phyloP scores from a whole-genome alignment of 1,140 invertebrate species.

The Brachionus calyciflorus region DNA sequence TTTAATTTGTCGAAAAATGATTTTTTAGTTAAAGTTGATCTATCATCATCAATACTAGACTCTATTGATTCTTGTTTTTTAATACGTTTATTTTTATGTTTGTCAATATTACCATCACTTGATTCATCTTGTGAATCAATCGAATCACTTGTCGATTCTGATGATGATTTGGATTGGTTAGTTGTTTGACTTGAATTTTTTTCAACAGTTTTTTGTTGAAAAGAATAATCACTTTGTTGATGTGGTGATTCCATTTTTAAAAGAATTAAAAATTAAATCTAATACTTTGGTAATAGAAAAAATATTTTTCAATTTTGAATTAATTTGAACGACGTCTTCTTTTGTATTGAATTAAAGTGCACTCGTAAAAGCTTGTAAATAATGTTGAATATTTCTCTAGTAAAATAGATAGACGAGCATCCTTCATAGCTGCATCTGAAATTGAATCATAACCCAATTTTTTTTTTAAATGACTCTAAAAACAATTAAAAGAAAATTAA shows the following conservation, averaged over 20 bases:
- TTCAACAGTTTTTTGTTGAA: too few relatives aligned
- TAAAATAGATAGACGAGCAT: background rate
- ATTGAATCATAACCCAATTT: too few relatives aligned
- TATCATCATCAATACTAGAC: too few relatives aligned
- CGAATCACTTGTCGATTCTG: background rate
- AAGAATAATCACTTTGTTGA: too few relatives aligned
- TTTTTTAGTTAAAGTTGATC: too few relatives aligned
- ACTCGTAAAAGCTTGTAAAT: background rate
- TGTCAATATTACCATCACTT: background rate
- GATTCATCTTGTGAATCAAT: background rate
- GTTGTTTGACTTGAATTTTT: background rate
- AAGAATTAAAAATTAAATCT: background rate
- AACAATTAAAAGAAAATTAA: too few relatives aligned
- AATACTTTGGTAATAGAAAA: background rate
- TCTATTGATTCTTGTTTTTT: background rate
- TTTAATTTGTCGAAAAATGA: background rate
- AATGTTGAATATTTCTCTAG: background rate
- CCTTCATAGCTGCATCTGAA: background rate
- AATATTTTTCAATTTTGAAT: background rate
- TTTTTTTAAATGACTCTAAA: too few relatives aligned
- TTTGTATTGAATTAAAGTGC: background rate
- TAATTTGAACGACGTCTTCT: background rate
- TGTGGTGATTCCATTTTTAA: too few relatives aligned
- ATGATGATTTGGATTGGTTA: background rate
- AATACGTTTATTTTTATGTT: too few relatives aligned